Conservation (phyloP, 2,113 vertebrate species). For the Myotis davidii region DNA sequence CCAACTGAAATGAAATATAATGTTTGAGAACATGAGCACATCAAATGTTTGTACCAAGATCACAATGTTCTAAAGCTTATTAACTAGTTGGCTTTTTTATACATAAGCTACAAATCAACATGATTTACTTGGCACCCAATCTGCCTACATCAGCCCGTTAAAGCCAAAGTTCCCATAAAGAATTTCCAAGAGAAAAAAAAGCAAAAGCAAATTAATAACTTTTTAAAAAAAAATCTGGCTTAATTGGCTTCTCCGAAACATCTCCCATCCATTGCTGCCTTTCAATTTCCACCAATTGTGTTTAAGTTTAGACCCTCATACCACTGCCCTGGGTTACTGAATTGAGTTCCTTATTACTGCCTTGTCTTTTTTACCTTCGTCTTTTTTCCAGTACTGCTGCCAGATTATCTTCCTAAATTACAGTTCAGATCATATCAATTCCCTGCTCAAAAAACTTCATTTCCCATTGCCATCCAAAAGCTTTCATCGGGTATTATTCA, state of each 20-base stretch:
- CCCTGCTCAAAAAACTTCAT: not conserved
- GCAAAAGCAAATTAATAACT: constrained; percentile 47
- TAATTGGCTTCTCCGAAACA: constrained; percentile 11
- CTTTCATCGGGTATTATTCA: not conserved
- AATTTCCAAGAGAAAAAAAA: constrained; percentile 58
- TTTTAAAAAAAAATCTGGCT: not conserved
- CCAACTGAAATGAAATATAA: constrained; percentile 32
- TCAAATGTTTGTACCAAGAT: constrained; percentile 56
- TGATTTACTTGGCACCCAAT: constrained; percentile 40
- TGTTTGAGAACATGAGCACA: constrained; percentile 48
- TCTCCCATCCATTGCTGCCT: not conserved
- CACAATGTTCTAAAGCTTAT: constrained; percentile 57
- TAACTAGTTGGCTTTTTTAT: constrained; percentile 48
- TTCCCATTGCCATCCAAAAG: constrained; percentile 44
- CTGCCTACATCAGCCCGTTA: constrained; percentile 39
- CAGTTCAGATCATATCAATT: constrained; percentile 18
- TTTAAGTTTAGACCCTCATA: not conserved
- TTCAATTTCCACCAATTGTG: not conserved
- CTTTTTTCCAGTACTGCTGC: not conserved
- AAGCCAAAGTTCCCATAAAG: constrained; percentile 41
- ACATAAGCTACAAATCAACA: constrained; percentile 50
- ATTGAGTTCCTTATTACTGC: not conserved
- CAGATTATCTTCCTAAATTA: constrained; percentile 60
- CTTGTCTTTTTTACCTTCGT: not conserved
- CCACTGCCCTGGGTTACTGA: not conserved